These are phyloP conservation scores for Drosophila sechellia DNA, from an alignment of 1,140 invertebrate species.

Conservation along the genomic window DNA sequence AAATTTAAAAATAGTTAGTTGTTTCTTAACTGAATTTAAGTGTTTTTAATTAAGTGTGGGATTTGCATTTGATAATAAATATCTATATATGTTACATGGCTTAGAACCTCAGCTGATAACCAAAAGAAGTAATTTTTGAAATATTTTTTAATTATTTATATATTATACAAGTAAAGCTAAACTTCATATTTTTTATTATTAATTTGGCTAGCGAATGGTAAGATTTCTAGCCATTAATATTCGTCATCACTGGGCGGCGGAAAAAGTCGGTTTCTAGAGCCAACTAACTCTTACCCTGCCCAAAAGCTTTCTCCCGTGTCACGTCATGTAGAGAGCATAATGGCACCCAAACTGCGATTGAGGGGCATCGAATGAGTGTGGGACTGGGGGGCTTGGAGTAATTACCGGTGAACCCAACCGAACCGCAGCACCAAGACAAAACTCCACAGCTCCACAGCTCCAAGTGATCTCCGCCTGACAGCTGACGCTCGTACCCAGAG, in stretches of 20 bases:
- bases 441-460: constrained; percentile 7
- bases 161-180: no score
- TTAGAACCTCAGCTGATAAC: no score
- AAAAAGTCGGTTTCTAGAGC: constrained; percentile 39
- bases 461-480: constrained; percentile 46
- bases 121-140: no score
- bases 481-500: constrained; percentile 46
- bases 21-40: no score
- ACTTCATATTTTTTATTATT: no score
- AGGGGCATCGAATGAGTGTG: not conserved
- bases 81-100: no score
- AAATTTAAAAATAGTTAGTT: not conserved
- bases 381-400: constrained; percentile 7
- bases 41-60: no score
- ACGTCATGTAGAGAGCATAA: constrained; percentile 43
- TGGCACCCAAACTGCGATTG: constrained; percentile 23
- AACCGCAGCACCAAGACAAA: constrained; percentile 17
- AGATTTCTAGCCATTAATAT: not conserved
- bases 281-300: constrained; percentile 32
- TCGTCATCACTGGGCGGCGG: constrained; percentile 4
- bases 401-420: constrained; percentile 51
- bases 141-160: no score
- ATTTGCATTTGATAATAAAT: no score
- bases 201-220: no score
- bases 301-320: constrained; percentile 24